Evolutionary conservation across 1,140 invertebrate genomes (phyloP).

Genomic region (Eulimnadia texana): DNA sequence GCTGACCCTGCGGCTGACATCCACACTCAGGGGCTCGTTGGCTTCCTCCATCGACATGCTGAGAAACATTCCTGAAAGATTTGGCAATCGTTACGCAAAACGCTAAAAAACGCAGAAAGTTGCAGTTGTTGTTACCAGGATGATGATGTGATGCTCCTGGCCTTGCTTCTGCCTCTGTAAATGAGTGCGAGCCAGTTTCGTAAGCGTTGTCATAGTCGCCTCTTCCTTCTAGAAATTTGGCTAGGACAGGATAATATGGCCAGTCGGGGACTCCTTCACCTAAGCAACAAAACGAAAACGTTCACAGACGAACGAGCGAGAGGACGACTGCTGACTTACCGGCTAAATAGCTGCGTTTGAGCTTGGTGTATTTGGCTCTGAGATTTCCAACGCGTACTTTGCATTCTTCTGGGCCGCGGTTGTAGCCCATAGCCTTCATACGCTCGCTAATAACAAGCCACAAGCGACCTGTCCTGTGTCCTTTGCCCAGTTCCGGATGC

Average conservation of each 20-base stretch:
- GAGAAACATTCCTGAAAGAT: constrained; percentile 14
- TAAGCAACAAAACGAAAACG: background rate
- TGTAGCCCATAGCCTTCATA: constrained; percentile 16
- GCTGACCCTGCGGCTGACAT: background rate
- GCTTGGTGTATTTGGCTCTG: constrained; percentile 17
- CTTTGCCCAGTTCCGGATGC: constrained; percentile 16
- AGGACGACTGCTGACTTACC: background rate
- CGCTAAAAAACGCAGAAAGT: background rate
- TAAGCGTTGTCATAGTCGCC: constrained; percentile 12
- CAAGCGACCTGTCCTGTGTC: constrained; percentile 15
- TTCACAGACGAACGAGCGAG: background rate
- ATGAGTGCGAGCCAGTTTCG: constrained; percentile 14
- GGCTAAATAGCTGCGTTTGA: constrained; percentile 13
- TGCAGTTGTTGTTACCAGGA: constrained; percentile 2
- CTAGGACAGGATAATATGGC: constrained; percentile 16
- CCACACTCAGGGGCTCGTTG: constrained; percentile 11
- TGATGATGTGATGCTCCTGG: constrained; percentile 15
- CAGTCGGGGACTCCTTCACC: constrained; percentile 16
- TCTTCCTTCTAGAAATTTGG: constrained; percentile 14
- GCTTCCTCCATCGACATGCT: constrained; percentile 15
- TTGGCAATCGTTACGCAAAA: background rate
- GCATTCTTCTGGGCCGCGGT: constrained; percentile 16
- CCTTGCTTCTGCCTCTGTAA: constrained; percentile 12
- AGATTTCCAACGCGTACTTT: constrained; percentile 16
- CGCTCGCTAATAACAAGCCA: constrained; percentile 16